Conservation (phyloP, 2,888 invertebrate species). For the Metallyticus violacea region DNA sequence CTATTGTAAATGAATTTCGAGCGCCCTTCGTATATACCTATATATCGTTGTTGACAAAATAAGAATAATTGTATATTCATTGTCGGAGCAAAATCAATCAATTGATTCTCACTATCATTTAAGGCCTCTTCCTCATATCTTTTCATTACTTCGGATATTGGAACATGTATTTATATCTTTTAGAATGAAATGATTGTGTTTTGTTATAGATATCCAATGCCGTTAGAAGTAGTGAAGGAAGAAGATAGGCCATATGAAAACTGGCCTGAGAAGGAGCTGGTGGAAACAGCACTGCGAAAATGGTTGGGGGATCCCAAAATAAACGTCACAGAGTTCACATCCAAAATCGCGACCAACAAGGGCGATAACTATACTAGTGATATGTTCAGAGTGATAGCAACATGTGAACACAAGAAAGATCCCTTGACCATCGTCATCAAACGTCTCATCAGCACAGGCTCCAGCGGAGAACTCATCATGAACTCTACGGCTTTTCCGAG, state of each 20-base stretch:
- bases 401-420: background rate
- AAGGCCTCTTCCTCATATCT: too few relatives aligned
- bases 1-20: too few relatives aligned
- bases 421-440: background rate
- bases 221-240: background rate
- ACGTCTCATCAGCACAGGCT: background rate
- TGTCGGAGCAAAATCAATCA: too few relatives aligned
- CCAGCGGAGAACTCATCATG: background rate
- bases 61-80: too few relatives aligned
- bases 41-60: too few relatives aligned
- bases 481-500: background rate
- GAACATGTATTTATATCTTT: too few relatives aligned
- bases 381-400: background rate
- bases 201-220: background rate
- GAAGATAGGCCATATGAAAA: background rate
- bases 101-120: too few relatives aligned
- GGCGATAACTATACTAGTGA: background rate
- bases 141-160: too few relatives aligned
- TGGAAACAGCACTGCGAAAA: background rate
- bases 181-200: too few relatives aligned
- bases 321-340: background rate
- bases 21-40: too few relatives aligned
- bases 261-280: background rate
- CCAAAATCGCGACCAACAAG: background rate
- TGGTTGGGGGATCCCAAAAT: background rate